Conservation (phyloP, 2,888 invertebrate species). For the Teinopalpus imperialis region DNA sequence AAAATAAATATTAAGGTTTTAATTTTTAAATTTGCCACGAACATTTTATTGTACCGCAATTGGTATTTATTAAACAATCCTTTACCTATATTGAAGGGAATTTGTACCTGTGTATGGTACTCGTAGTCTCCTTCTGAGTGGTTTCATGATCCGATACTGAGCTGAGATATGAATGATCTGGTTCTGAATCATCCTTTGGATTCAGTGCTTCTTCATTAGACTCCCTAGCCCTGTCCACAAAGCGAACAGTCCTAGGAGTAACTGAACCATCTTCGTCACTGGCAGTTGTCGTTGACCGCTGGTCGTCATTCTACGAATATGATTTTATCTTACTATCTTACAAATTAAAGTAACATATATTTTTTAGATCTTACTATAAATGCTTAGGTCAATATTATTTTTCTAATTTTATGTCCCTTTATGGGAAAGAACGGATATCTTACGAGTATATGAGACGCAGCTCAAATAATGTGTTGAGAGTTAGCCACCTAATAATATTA, state of each 20-base stretch:
- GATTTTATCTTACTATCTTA: no score
- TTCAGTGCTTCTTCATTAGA: conserved; percentile 59
- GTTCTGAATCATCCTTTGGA: conserved; percentile 40
- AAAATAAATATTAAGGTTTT: no score
- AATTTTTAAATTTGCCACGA: no score
- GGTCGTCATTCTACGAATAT: conserved; percentile 59
- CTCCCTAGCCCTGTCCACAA: conserved; percentile 77
- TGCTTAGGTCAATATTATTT: no score
- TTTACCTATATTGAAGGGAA: not conserved
- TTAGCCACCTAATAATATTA: not conserved
- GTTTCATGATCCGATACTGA: conserved; percentile 42
- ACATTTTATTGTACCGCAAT: no score
- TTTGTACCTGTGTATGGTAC: conserved; percentile 52
- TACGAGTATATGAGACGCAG: no score
- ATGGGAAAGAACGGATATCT: no score
- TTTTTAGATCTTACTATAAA: no score
- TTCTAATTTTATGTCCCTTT: no score
- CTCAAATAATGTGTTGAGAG: not conserved
- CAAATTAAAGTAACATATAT: no score
- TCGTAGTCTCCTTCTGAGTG: conserved; percentile 47
- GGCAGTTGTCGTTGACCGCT: conserved; percentile 64
- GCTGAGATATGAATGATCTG: no score
- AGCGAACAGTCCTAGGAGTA: conserved; percentile 85
- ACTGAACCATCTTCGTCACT: conserved; percentile 82
- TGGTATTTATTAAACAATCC: no score